phyloP scores from a whole-genome alignment of 2,113 vertebrate species.

The Puntigrus tetrazona region DNA sequence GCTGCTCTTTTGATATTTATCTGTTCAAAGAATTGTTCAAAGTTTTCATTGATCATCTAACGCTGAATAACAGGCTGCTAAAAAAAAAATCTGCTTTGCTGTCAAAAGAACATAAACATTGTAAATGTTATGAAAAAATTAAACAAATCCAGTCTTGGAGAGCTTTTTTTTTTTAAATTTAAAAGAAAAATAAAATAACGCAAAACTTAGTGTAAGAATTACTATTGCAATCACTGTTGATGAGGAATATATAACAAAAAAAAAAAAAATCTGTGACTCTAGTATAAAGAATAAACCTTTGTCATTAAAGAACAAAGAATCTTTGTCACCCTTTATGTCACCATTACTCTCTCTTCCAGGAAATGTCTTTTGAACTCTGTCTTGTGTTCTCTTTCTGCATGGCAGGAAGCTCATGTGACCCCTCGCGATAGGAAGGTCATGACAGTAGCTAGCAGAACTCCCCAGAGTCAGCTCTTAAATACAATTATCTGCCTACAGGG shows the following conservation, averaged over 20 bases:
- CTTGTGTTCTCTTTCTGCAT: conserved; percentile 4
- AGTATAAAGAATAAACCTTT: background rate
- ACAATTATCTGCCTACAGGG: background rate
- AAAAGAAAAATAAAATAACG: background rate
- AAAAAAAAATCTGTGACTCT: background rate
- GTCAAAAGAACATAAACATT: background rate
- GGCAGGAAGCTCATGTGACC: conserved; percentile 7
- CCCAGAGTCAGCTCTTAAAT: background rate
- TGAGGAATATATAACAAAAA: background rate
- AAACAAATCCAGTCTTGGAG: background rate
- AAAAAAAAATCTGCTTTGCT: background rate
- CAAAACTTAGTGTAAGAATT: background rate
- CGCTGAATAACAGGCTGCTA: background rate
- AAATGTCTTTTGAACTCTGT: background rate
- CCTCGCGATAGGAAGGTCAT: background rate
- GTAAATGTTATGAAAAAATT: background rate
- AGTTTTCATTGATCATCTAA: background rate
- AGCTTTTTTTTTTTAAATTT: background rate
- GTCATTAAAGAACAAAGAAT: background rate
- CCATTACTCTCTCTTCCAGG: background rate
- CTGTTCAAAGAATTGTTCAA: background rate
- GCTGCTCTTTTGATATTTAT: background rate
- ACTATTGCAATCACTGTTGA: background rate
- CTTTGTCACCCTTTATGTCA: background rate
- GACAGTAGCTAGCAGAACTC: background rate